Conservation (phyloP, 2,888 invertebrate species). For the Desoria tigrina region DNA sequence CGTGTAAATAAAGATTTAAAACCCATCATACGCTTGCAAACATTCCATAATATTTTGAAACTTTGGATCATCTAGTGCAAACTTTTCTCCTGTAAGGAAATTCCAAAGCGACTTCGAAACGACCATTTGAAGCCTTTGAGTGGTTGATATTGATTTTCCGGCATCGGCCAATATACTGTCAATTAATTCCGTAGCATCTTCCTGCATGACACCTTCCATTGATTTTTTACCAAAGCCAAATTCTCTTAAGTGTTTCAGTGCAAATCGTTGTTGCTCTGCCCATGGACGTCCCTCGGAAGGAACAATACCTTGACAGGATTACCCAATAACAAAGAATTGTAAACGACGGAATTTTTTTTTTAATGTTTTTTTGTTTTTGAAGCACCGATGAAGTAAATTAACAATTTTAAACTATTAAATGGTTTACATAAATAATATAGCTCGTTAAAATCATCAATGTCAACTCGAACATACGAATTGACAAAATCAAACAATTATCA, state of each 20-base stretch:
- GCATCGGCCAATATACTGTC: conserved; percentile 1
- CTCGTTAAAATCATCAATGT: too few relatives aligned
- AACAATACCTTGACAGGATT: conserved; percentile 22
- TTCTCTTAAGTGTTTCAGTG: conserved; percentile 28
- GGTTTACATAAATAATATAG: too few relatives aligned
- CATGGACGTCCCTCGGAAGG: conserved; percentile 27
- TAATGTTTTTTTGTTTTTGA: too few relatives aligned
- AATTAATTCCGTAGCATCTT: conserved; percentile 27
- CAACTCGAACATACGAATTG: too few relatives aligned
- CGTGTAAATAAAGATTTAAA: too few relatives aligned
- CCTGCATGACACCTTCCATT: conserved; percentile 38
- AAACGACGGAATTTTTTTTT: too few relatives aligned
- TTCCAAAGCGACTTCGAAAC: conserved; percentile 34
- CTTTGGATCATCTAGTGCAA: conserved; percentile 21
- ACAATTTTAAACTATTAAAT: too few relatives aligned
- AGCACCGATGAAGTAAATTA: too few relatives aligned
- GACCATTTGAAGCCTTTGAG: conserved; percentile 23
- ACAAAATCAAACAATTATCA: too few relatives aligned
- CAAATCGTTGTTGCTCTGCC: conserved; percentile 37
- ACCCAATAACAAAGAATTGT: too few relatives aligned
- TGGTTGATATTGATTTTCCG: conserved; percentile 22
- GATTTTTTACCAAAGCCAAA: conserved; percentile 38
- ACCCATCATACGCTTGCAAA: conserved; percentile 20
- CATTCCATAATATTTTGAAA: conserved; percentile 23
- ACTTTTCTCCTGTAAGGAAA: conserved; percentile 34